These are phyloP conservation scores for Polypedilum vanderplanki DNA, from an alignment of 1,140 invertebrate genomes.

Conservation along the genomic window DNA sequence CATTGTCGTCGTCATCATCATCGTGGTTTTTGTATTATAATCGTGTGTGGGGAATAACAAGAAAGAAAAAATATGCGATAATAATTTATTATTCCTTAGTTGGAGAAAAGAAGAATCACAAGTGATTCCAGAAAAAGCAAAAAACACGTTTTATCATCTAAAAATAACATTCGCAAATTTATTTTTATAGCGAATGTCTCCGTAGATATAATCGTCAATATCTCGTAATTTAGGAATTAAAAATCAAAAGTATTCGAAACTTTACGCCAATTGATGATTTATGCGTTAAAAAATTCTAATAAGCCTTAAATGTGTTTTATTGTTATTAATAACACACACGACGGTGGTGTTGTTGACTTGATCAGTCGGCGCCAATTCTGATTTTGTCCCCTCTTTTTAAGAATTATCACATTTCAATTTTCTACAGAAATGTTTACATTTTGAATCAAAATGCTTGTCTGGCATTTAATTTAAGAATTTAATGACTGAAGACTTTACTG, in stretches of 20 bases:
- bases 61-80: not conserved
- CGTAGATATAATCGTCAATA: not conserved
- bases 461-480: no score
- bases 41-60: not conserved
- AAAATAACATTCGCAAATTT: slow-evolving; percentile 14
- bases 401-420: not conserved
- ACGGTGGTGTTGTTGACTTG: not conserved
- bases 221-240: not conserved
- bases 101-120: not conserved
- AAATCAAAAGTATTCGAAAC: not conserved
- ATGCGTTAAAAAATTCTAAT: not conserved
- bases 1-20: not conserved
- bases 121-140: not conserved
- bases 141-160: not conserved
- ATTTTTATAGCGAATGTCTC: not conserved
- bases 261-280: not conserved
- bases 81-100: slow-evolving; percentile 5
- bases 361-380: not conserved
- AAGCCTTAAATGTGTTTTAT: slow-evolving; percentile 5
- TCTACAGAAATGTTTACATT: no score
- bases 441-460: no score
- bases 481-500: no score
- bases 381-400: not conserved
- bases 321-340: not conserved
- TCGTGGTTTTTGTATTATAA: not conserved